phyloP scores from a whole-genome alignment of 2,113 vertebrate genomes.

The Bufo bufo region DNA sequence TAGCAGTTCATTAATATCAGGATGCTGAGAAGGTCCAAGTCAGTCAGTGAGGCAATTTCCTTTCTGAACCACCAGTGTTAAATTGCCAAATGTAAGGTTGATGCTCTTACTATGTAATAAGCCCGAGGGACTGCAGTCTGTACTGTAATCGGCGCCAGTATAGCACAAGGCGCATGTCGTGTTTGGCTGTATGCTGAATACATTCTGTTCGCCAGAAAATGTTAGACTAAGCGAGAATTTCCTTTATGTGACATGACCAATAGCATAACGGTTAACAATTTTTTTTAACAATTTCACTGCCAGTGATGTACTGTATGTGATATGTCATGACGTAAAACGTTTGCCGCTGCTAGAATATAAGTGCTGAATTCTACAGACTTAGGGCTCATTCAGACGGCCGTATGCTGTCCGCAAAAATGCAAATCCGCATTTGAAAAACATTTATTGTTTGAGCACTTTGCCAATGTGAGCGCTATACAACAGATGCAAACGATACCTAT shows the following conservation, averaged over 20 bases:
- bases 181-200: background rate
- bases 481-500: too few relatives aligned
- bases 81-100: conserved; percentile 25
- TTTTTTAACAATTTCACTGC: too few relatives aligned
- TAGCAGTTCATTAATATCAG: conserved; percentile 32
- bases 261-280: too few relatives aligned
- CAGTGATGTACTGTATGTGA: too few relatives aligned
- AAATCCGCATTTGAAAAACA: too few relatives aligned
- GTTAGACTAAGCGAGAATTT: background rate
- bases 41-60: conserved; percentile 46
- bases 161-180: background rate
- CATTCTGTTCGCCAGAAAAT: background rate
- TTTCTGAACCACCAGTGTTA: conserved; percentile 45
- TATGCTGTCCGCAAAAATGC: too few relatives aligned
- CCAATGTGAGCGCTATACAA: too few relatives aligned
- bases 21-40: conserved; percentile 24
- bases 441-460: too few relatives aligned
- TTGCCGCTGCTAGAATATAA: too few relatives aligned
- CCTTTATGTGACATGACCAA: background rate
- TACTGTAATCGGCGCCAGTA: background rate
- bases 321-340: too few relatives aligned
- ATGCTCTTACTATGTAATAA: conserved; percentile 13
- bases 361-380: too few relatives aligned
- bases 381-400: too few relatives aligned
- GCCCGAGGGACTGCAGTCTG: background rate